Conservation (phyloP, 92 coral and sea anemone genomes). For the Phymanthus crucifer region DNA sequence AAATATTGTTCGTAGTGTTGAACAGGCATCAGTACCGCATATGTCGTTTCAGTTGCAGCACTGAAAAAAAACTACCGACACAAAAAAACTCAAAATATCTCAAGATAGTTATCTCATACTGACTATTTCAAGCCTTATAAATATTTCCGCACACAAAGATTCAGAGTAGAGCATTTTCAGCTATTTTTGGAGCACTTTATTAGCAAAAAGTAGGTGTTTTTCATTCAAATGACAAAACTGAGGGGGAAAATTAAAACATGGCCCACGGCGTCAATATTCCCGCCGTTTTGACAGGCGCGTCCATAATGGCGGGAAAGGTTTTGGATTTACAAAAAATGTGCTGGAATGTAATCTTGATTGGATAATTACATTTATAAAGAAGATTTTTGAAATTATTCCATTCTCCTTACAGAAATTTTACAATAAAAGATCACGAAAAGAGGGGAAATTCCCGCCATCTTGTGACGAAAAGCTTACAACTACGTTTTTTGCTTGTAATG, state of each 20-base stretch:
- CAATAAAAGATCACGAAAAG: background rate
- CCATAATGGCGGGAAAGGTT: background rate
- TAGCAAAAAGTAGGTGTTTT: background rate
- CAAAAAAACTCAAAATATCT: background rate
- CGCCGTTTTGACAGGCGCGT: conserved; percentile 1
- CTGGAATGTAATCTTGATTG: background rate
- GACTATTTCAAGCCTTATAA: background rate
- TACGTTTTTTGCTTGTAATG: background rate
- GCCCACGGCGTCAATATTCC: background rate
- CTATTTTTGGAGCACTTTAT: background rate
- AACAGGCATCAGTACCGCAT: background rate
- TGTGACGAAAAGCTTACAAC: background rate
- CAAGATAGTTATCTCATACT: background rate
- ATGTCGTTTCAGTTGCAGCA: background rate
- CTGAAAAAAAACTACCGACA: background rate
- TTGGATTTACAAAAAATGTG: background rate
- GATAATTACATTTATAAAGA: background rate
- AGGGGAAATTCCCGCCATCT: background rate
- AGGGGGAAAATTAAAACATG: background rate
- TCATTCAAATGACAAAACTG: background rate
- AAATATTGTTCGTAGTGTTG: background rate
- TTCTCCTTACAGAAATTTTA: background rate
- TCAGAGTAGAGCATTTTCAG: background rate
- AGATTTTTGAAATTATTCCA: background rate
- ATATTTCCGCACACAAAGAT: background rate